Conservation (phyloP, 2,888 invertebrate genomes). For the Melieria crassipennis region DNA sequence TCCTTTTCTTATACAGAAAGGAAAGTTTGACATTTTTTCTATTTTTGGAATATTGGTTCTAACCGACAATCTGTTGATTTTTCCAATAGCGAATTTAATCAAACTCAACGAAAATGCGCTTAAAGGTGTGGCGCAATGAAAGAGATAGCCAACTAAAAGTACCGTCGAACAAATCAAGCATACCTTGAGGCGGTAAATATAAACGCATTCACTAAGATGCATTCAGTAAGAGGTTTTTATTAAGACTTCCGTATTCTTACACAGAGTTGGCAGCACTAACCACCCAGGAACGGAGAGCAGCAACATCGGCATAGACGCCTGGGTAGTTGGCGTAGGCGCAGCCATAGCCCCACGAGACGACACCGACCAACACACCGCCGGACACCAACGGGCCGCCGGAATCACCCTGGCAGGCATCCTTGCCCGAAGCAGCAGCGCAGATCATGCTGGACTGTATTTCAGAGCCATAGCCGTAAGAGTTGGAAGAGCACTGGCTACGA, state of each 20-base stretch:
- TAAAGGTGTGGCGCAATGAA: no score
- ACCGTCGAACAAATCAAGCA: no score
- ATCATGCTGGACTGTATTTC: slow-evolving; percentile 46
- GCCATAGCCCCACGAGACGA: slow-evolving; percentile 53
- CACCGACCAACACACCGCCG: slow-evolving; percentile 45
- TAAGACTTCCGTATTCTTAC: neutral
- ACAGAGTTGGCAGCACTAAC: slow-evolving; percentile 8
- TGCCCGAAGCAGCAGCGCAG: slow-evolving; percentile 47
- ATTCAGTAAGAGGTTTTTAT: no score
- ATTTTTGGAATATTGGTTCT: no score
- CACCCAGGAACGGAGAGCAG: slow-evolving; percentile 41
- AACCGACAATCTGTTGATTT: no score
- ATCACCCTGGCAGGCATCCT: slow-evolving; percentile 52
- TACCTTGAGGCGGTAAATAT: no score
- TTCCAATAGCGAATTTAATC: no score
- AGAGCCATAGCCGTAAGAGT: slow-evolving; percentile 60
- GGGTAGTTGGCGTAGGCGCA: slow-evolving; percentile 48
- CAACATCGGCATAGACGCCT: slow-evolving; percentile 50
- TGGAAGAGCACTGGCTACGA: slow-evolving; percentile 41
- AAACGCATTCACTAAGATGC: no score
- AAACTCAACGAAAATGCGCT: no score
- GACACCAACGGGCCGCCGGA: slow-evolving; percentile 52
- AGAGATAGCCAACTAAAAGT: no score
- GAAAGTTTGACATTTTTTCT: no score
- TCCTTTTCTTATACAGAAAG: no score